Conservation (phyloP, 2,113 vertebrate species). For the Amazona guildingii region DNA sequence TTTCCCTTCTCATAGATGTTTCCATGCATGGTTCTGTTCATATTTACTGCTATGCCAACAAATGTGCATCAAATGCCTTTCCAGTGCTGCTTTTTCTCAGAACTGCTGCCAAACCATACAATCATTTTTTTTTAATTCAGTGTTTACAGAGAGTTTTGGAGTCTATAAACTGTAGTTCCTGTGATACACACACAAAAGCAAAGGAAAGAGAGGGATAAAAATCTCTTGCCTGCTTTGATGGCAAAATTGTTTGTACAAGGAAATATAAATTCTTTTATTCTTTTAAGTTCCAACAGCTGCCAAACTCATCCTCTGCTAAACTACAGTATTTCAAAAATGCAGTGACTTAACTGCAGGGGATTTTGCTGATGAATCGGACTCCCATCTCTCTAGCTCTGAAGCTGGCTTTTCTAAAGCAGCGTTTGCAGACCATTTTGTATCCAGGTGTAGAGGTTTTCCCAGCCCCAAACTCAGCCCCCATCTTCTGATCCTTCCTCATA, state of each 20-base stretch:
- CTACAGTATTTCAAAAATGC: neutral
- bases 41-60: neutral
- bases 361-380: neutral
- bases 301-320: neutral
- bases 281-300: neutral
- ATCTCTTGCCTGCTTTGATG: neutral
- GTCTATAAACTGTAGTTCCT: neutral
- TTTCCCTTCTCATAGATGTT: neutral
- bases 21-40: neutral
- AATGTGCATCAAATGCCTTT: neutral
- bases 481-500: neutral
- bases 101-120: neutral
- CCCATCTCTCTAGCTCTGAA: neutral
- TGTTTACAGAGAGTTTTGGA: neutral
- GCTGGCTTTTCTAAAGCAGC: neutral
- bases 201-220: neutral
- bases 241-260: neutral
- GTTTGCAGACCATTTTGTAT: neutral
- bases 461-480: neutral
- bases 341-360: neutral
- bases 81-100: neutral
- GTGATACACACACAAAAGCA: neutral
- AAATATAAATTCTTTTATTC: neutral
- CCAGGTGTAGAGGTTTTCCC: neutral
- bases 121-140: neutral